These are phyloP conservation scores for Amblyteles armatorius DNA, from an alignment of 2,888 invertebrate species.

Conservation along the genomic window DNA sequence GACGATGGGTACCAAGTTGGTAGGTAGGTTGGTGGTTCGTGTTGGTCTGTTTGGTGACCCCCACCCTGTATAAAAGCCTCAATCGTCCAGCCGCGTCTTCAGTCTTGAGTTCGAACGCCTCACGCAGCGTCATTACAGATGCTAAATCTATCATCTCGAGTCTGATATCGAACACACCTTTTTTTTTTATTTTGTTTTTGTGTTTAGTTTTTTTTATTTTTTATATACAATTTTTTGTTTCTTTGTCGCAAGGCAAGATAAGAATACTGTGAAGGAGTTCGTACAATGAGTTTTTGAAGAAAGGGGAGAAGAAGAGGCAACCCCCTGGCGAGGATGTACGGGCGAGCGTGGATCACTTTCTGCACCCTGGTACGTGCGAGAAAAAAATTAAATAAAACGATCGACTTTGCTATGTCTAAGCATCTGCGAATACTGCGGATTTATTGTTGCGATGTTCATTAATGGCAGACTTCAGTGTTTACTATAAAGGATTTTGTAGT, in stretches of 20 bases:
- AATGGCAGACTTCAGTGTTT: neutral
- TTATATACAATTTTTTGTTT: neutral
- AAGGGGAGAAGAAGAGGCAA: slow-evolving; percentile 60
- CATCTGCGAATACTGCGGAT: neutral
- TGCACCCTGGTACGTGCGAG: slow-evolving; percentile 78
- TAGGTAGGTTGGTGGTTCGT: slow-evolving; percentile 68
- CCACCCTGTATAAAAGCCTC: slow-evolving; percentile 82
- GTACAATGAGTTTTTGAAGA: slow-evolving; percentile 67
- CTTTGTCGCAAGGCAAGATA: slow-evolving; percentile 14
- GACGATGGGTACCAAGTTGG: slow-evolving; percentile 77
- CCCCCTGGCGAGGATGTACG: slow-evolving; percentile 76
- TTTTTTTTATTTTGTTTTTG: slow-evolving; percentile 20
- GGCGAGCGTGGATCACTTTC: slow-evolving; percentile 73
- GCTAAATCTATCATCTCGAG: slow-evolving; percentile 71
- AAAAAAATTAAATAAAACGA: neutral
- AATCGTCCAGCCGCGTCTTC: slow-evolving; percentile 78
- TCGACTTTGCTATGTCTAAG: neutral
- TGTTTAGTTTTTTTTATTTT: slow-evolving; percentile 25
- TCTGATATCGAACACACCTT: slow-evolving; percentile 25
- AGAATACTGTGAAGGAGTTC: slow-evolving; percentile 49
- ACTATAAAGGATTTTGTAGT: neutral
- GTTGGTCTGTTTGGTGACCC: slow-evolving; percentile 77
- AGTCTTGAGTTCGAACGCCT: slow-evolving; percentile 80
- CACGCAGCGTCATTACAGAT: slow-evolving; percentile 73
- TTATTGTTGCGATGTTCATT: neutral